Evolutionary conservation across 2,113 vertebrate genomes (phyloP).

Genomic region (Opisthocomus hoazin): DNA sequence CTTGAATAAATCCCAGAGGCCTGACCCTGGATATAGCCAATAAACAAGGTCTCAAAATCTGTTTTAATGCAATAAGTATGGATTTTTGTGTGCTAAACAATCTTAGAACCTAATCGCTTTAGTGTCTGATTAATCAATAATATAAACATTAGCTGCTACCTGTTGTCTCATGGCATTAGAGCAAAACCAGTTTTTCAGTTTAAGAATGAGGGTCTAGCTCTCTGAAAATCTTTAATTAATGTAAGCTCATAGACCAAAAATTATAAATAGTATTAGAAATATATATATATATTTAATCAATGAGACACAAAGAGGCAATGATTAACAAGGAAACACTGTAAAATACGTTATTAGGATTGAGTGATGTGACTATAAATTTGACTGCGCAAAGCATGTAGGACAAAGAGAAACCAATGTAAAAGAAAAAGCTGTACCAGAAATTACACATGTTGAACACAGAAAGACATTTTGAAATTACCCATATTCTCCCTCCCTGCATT

Average conservation of each 20-base stretch:
- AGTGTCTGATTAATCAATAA: conserved; percentile 43
- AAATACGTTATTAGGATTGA: background rate
- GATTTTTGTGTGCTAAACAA: conserved; percentile 40
- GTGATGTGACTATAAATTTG: background rate
- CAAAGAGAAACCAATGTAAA: background rate
- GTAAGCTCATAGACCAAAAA: background rate
- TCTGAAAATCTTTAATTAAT: background rate
- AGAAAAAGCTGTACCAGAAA: background rate
- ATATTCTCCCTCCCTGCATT: background rate
- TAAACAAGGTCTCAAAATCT: conserved; percentile 12
- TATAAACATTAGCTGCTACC: conserved; percentile 40
- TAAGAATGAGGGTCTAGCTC: background rate
- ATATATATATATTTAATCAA: background rate
- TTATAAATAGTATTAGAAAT: background rate
- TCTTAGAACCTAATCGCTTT: conserved; percentile 36
- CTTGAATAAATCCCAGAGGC: conserved; percentile 16
- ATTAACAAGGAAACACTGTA: background rate
- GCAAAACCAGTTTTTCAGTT: background rate
- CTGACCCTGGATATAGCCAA: background rate
- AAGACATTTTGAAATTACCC: background rate
- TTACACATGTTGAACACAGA: background rate
- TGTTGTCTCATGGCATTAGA: background rate
- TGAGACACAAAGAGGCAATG: background rate
- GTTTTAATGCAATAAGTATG: conserved; percentile 26
- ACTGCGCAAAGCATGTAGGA: background rate